Evolutionary conservation across 2,113 vertebrate species (phyloP).

Genomic region (Agapornis roseicollis): DNA sequence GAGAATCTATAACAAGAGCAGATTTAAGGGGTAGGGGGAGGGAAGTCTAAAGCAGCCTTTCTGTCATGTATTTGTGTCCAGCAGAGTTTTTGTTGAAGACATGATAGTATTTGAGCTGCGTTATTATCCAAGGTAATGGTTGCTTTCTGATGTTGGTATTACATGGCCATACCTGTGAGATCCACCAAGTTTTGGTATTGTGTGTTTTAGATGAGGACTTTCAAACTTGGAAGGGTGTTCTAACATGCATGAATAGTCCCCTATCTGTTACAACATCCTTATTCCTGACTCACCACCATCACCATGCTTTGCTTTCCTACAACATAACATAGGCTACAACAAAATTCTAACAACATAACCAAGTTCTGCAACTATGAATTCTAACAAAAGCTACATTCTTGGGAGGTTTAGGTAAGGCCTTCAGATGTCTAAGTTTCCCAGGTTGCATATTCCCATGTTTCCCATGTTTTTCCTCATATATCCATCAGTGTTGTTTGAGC

Average conservation of each 20-base stretch:
- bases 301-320: background rate
- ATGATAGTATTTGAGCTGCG: background rate
- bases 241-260: background rate
- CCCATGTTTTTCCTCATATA: background rate
- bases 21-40: background rate
- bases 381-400: background rate
- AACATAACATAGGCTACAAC: background rate
- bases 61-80: background rate
- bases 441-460: background rate
- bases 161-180: background rate
- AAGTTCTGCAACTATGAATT: background rate
- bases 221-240: background rate
- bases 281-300: background rate
- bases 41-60: background rate
- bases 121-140: background rate
- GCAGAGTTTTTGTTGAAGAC: background rate
- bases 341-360: too few relatives aligned
- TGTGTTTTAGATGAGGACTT: background rate
- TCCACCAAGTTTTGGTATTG: background rate
- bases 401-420: background rate
- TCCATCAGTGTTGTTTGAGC: background rate
- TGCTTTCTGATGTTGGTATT: background rate
- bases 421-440: background rate
- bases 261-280: background rate
- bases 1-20: background rate